phyloP scores from a whole-genome alignment of 2,113 vertebrate genomes.

The Marcusenius ussheri region DNA sequence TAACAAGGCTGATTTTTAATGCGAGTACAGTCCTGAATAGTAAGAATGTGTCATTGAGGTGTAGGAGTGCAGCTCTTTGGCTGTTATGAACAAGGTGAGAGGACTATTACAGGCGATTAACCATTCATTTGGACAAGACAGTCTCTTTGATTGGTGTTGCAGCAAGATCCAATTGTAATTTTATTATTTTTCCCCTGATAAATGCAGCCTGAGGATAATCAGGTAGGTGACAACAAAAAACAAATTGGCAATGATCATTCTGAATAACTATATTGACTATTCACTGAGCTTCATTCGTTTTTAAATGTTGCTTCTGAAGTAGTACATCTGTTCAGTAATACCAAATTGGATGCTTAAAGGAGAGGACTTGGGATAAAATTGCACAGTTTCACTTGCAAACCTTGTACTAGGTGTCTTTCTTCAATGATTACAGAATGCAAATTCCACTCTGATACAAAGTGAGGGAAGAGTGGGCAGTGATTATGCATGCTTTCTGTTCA shows the following conservation, averaged over 20 bases:
- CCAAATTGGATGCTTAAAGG: background rate
- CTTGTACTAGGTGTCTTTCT: background rate
- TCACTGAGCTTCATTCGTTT: background rate
- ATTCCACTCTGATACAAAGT: background rate
- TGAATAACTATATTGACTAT: background rate
- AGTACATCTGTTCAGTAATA: background rate
- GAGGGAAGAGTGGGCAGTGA: conserved; percentile 2
- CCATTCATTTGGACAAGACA: background rate
- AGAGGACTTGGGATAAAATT: background rate
- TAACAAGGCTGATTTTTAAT: background rate
- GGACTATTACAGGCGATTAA: background rate
- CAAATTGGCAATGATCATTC: background rate
- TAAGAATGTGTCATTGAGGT: background rate
- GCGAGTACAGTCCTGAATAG: background rate
- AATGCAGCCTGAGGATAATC: background rate
- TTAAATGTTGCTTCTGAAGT: background rate
- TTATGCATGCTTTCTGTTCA: conserved; percentile 18
- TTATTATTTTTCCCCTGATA: background rate
- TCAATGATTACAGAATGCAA: background rate
- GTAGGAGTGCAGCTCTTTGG: background rate
- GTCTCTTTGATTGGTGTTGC: background rate
- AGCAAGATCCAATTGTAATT: background rate
- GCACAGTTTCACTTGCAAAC: background rate
- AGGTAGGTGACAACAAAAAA: background rate
- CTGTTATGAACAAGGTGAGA: background rate